Evolutionary conservation across 1,140 invertebrate species (phyloP), one percentile per base, ranked within the genome.

Genomic region (Anoplolepis gracilipes): DNA sequence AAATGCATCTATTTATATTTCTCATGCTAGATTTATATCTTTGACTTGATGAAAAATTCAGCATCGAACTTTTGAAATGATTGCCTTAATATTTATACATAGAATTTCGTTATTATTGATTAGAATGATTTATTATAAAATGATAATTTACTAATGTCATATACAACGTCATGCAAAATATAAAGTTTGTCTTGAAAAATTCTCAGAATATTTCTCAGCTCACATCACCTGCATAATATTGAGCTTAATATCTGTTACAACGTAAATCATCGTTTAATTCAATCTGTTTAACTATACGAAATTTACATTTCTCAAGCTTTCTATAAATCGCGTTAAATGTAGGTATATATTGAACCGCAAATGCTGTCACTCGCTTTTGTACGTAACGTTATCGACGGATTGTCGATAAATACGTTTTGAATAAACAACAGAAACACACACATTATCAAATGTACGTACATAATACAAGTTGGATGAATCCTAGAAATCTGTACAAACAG

Each of bases 301-400:
- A 65, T 22, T 25, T 39, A 65, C n/a, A 65, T 39, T 11, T 65
- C n/a, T 19, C 33, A 22, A 22, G 33, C 30, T 33, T 19, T 19
- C 16, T 19, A 33, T 64, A 65, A 65, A 65, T 22, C 64, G 33
- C 33, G 10, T 8, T 22, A 65, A 65, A 42, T 19, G 19, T 36
- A 39, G 1, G 4, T 36, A 36, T 8, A 36, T 42, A 11, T 11
- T 13, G 30, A 10, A 65, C n/a, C 33, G 62, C 33, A 65, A 39
- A 8, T 19, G 11, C 39, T 22, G 61, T 42, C 22, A 19, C 25
- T 3, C 7, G 61, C 10, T 39, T 76, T 75, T 75, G 33, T 57
- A 59, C 61, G 6, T 39, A 76, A 76, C 11, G 73, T 61, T 76
- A 76, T 62, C 25, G 53, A 57, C 13, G 25, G 19, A 42, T 62